phyloP scores from a whole-genome alignment of 2,113 vertebrate species.

The Microcebus murinus region DNA sequence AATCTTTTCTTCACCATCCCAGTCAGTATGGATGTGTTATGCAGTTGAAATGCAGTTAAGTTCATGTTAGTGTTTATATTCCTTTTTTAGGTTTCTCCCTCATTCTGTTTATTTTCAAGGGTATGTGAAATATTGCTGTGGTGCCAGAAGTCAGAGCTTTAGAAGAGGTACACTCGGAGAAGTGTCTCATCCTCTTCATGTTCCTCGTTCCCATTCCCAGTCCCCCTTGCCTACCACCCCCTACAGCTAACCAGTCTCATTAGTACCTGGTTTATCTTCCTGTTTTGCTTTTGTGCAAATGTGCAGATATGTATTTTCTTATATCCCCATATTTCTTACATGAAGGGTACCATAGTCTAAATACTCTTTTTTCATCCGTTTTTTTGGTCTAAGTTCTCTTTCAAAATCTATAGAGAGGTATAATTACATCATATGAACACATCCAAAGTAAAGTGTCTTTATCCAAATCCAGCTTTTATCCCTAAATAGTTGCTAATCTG shows the following conservation, averaged over 20 bases:
- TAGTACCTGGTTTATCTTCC: not conserved
- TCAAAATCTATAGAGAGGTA: not conserved
- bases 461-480: conserved; percentile 25
- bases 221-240: not conserved
- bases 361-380: not conserved
- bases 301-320: not conserved
- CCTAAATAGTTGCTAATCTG: conserved; percentile 26
- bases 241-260: not conserved
- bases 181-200: not conserved
- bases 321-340: not conserved
- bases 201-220: not conserved
- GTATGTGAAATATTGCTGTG: not conserved
- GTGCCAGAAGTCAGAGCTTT: not conserved
- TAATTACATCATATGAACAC: not conserved
- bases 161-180: not conserved
- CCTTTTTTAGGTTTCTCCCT: not conserved
- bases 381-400: not conserved
- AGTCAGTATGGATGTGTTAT: not conserved
- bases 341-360: not conserved
- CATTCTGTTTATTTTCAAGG: not conserved
- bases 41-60: not conserved
- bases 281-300: not conserved
- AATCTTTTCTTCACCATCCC: not conserved
- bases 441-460: not conserved
- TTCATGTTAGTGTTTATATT: not conserved